Evolutionary conservation across 92 coral and sea anemone genomes (phyloP).

Genomic region (Desmophyllum pertusum): DNA sequence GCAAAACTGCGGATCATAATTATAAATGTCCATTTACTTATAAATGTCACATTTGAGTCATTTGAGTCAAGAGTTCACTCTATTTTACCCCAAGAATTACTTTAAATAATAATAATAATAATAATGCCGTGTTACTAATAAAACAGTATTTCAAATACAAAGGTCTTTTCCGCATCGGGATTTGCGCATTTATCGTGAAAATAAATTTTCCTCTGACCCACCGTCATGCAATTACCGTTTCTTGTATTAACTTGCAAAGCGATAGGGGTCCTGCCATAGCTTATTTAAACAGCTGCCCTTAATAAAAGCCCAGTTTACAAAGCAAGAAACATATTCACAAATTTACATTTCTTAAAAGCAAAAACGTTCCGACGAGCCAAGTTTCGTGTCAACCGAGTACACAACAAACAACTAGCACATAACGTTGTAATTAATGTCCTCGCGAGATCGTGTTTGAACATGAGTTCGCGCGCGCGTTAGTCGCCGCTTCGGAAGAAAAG

Average conservation of each 20-base stretch:
- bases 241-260: slow-evolving; percentile 1
- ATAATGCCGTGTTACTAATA: not conserved
- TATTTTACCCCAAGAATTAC: no score
- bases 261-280: not conserved
- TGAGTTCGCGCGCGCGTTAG: not conserved
- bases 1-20: not conserved
- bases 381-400: slow-evolving; percentile 8
- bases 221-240: not conserved
- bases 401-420: slow-evolving; percentile 13
- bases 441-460: slow-evolving; percentile 1
- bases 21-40: not conserved
- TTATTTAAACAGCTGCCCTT: slow-evolving; percentile 39
- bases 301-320: slow-evolving; percentile 39
- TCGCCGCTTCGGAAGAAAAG: not conserved
- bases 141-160: not conserved
- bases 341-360: slow-evolving; percentile 27
- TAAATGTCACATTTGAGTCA: not conserved
- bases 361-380: slow-evolving; percentile 18
- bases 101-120: no score
- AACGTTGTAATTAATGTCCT: not conserved
- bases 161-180: not conserved
- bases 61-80: no score
- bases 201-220: not conserved
- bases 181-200: not conserved
- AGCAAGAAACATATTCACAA: slow-evolving; percentile 8